Percentiles rank a stretch among this genome's conserved stretches.
Evolutionary conservation across 1,140 invertebrate species (phyloP).

Genomic region (Orius insidiosus): DNA sequence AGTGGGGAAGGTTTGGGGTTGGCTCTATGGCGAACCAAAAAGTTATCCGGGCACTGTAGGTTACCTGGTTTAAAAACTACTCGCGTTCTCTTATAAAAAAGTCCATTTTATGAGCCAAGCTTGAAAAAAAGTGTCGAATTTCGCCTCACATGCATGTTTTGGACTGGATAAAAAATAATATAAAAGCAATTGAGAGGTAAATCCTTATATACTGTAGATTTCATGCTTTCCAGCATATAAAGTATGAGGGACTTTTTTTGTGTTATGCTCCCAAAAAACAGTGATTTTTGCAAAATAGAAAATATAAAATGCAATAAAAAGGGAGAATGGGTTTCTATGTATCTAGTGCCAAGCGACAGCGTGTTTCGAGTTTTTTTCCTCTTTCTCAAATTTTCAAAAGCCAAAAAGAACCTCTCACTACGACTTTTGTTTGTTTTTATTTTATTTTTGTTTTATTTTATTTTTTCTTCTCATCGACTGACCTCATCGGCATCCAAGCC

Average conservation of each 20-base stretch:
- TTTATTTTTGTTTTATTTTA: background rate
- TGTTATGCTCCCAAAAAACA: conserved; percentile 10
- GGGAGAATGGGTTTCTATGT: conserved; percentile 1
- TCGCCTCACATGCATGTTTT: too few species aligned
- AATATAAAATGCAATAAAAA: conserved; percentile 5
- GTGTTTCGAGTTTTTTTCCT: conserved; percentile 3
- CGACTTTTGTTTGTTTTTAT: background rate
- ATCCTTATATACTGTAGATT: background rate
- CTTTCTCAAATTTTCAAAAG: conserved; percentile 2
- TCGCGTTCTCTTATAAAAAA: too few species aligned
- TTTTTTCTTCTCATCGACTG: conserved; percentile 32
- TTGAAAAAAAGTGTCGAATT: too few species aligned
- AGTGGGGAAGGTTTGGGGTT: too few species aligned
- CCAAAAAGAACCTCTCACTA: conserved; percentile 10
- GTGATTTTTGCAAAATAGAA: conserved; percentile 16
- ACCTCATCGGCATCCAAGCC: conserved; percentile 73
- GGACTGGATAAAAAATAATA: too few species aligned
- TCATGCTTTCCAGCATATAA: background rate
- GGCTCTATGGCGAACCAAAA: too few species aligned
- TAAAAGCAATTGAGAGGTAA: too few species aligned
- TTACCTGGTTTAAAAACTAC: too few species aligned
- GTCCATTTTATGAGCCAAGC: too few species aligned
- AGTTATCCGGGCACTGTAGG: too few species aligned
- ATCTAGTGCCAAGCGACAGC: conserved; percentile 13
- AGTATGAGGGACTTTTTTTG: too few species aligned